Evolutionary conservation across 1,140 invertebrate species (phyloP).

Genomic region (Solenopsis fugax): DNA sequence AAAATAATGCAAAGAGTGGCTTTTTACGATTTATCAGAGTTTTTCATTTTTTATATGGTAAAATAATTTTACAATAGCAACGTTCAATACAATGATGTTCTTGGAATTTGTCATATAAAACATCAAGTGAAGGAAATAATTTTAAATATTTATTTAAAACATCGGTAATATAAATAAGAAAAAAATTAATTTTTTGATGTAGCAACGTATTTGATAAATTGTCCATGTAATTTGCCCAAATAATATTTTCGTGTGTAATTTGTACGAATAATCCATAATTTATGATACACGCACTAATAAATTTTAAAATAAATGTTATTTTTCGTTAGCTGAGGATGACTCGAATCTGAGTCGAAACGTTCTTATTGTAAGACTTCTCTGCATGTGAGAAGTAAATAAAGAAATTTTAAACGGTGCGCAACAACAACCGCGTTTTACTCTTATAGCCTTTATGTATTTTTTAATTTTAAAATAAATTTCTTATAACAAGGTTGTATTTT

Average conservation of each 20-base stretch:
- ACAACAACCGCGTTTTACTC: too few species aligned
- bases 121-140: not conserved
- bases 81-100: not conserved
- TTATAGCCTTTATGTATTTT: too few species aligned
- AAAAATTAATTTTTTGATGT: not conserved
- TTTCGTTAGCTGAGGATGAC: too few species aligned
- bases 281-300: not conserved
- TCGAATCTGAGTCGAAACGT: too few species aligned
- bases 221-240: not conserved
- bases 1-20: conserved; percentile 8
- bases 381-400: too few species aligned
- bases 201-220: too few species aligned
- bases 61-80: not conserved
- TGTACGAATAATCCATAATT: not conserved
- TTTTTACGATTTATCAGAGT: not conserved
- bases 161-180: too few species aligned
- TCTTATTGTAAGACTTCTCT: too few species aligned
- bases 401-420: too few species aligned
- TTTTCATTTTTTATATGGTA: not conserved
- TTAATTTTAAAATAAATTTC: too few species aligned
- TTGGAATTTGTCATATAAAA: not conserved
- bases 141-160: not conserved
- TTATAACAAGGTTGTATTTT: not conserved
- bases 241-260: conserved; percentile 7
- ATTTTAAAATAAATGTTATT: too few species aligned